These are phyloP conservation scores for Sebastes jordani DNA, from an alignment of 2,797 vertebrate species.

Conservation along the genomic window DNA sequence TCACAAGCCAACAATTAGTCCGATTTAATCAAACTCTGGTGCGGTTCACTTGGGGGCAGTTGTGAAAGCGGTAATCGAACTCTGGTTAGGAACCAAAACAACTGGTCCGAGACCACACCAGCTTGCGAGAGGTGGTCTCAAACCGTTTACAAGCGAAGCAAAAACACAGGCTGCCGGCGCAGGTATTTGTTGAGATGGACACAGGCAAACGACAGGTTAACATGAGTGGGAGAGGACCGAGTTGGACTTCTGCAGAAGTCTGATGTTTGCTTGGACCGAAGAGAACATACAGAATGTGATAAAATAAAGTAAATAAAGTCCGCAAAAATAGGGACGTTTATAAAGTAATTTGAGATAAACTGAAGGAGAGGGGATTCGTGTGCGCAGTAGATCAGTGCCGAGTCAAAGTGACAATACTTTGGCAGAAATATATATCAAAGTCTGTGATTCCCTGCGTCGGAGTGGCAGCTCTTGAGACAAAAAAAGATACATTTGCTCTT, in stretches of 20 bases:
- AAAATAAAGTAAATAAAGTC: neutral
- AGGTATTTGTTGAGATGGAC: neutral
- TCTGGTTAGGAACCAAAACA: no score
- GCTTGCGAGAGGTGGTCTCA: neutral
- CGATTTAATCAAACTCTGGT: neutral
- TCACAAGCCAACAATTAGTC: neutral
- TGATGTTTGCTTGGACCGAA: neutral
- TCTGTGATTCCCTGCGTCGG: neutral
- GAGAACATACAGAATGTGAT: neutral
- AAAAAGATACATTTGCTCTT: neutral
- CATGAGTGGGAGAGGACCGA: no score
- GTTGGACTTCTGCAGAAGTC: no score
- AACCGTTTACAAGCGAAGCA: neutral
- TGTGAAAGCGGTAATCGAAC: neutral
- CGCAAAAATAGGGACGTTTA: rapidly evolving
- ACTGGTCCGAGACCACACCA: no score
- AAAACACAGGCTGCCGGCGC: no score
- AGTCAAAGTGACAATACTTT: no score
- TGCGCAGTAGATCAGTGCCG: neutral
- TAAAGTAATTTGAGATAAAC: neutral
- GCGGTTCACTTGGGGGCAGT: neutral
- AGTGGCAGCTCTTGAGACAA: neutral
- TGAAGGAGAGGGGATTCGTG: neutral
- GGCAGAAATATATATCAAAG: neutral
- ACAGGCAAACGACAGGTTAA: no score